These are phyloP conservation scores for Ondatra zibethicus DNA, from an alignment of 2,113 vertebrate species.

Conservation along the genomic window DNA sequence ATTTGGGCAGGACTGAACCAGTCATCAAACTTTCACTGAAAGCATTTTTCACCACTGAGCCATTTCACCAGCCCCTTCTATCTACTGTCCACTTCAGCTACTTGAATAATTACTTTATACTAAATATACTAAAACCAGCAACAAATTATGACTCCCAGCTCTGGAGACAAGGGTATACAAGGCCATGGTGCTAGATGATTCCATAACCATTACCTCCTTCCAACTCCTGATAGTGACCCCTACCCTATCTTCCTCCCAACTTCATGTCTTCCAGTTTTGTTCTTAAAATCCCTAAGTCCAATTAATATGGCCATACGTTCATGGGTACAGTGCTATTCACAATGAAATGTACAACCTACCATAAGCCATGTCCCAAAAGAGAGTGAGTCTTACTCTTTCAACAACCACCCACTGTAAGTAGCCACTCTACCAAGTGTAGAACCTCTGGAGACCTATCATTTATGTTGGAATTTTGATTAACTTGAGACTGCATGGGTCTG, in stretches of 20 bases:
- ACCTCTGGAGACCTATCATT: neutral
- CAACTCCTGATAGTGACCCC: no score
- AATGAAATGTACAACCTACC: neutral
- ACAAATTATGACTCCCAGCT: neutral
- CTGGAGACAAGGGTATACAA: neutral
- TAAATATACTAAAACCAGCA: neutral
- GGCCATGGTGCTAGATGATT: no score
- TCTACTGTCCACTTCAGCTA: neutral
- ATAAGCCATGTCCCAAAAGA: neutral
- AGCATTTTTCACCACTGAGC: neutral
- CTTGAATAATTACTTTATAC: neutral
- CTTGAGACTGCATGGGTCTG: neutral
- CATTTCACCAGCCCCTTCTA: neutral
- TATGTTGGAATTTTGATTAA: neutral
- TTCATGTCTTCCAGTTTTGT: neutral
- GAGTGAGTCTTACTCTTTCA: neutral
- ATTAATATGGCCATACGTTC: neutral
- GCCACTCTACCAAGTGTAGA: neutral
- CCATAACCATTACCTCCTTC: neutral
- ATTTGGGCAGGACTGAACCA: neutral
- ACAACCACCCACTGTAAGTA: neutral
- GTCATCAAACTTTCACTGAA: neutral
- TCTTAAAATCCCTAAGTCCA: neutral
- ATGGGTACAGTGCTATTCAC: neutral
- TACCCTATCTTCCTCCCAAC: neutral